These are phyloP conservation scores for Artemisiospiza belli DNA, from an alignment of 2,113 vertebrate genomes.

Conservation along the genomic window DNA sequence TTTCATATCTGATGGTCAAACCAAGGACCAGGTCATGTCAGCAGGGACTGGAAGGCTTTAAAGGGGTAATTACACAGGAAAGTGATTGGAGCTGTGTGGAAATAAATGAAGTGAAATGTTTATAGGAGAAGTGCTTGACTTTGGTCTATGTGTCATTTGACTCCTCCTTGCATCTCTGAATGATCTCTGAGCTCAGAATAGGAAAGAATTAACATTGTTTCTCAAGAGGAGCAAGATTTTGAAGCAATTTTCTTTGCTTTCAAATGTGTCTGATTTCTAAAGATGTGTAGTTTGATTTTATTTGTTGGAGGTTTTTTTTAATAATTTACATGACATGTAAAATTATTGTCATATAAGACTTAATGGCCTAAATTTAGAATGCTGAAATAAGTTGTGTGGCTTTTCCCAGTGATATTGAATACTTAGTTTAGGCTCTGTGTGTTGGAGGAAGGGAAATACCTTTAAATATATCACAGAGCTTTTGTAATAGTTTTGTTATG, in stretches of 20 bases:
- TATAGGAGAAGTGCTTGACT: neutral
- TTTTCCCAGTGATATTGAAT: neutral
- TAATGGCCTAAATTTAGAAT: neutral
- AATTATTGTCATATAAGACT: neutral
- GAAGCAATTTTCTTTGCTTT: neutral
- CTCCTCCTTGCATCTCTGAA: neutral
- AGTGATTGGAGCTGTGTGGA: neutral
- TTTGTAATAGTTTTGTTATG: neutral
- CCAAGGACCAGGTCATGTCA: neutral
- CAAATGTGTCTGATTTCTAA: neutral
- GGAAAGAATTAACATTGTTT: neutral
- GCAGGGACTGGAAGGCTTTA: neutral
- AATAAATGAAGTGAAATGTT: neutral
- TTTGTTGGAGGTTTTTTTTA: neutral
- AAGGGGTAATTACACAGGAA: neutral
- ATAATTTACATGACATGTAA: neutral
- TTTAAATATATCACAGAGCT: neutral
- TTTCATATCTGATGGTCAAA: neutral
- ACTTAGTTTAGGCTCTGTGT: neutral
- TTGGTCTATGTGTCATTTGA: neutral
- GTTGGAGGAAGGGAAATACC: neutral
- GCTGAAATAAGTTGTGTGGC: neutral
- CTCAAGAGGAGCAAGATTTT: neutral
- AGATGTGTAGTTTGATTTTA: neutral
- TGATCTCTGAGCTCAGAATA: neutral